phyloP scores from a whole-genome alignment of 2,113 vertebrate genomes.

The Petrocephalus zakoni region DNA sequence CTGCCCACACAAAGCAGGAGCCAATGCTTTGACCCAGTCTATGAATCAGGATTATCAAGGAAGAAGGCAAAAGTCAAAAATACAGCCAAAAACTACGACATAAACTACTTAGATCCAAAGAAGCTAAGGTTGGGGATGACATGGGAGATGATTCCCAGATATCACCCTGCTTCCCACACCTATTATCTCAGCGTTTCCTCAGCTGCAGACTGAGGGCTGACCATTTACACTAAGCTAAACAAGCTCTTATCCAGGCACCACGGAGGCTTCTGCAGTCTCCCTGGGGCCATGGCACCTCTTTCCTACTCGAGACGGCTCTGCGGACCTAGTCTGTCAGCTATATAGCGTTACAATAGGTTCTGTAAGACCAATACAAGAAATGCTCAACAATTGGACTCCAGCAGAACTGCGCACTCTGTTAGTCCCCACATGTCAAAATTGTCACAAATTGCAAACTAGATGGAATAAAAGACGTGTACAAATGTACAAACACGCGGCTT shows the following conservation, averaged over 20 bases:
- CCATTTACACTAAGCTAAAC: slow-evolving; percentile 88
- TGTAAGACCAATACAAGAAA: not conserved
- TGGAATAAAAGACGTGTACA: not conserved
- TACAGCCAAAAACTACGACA: not conserved
- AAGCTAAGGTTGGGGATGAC: slow-evolving; percentile 29
- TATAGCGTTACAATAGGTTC: not conserved
- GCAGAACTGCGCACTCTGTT: not conserved
- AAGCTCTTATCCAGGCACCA: slow-evolving; percentile 75
- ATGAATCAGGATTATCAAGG: not conserved
- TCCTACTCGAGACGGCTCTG: not conserved
- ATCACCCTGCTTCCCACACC: slow-evolving; percentile 46
- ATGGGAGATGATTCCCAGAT: slow-evolving; percentile 38
- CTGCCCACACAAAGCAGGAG: not conserved
- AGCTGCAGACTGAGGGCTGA: slow-evolving; percentile 57
- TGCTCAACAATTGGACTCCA: not conserved
- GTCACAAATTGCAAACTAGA: not conserved
- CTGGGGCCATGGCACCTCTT: not conserved
- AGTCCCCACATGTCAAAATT: not conserved
- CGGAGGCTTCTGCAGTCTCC: slow-evolving; percentile 67
- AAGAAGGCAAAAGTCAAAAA: not conserved
- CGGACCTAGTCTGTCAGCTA: not conserved
- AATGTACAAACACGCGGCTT: not conserved
- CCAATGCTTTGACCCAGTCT: not conserved
- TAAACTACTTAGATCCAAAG: slow-evolving; percentile 50
- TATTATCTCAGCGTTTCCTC: slow-evolving; percentile 76